A percentile compares a stretch with the other conserved stretches of the same genome.
Evolutionary conservation across 2,888 invertebrate species (phyloP).

Genomic region (Stegophylla sp.): DNA sequence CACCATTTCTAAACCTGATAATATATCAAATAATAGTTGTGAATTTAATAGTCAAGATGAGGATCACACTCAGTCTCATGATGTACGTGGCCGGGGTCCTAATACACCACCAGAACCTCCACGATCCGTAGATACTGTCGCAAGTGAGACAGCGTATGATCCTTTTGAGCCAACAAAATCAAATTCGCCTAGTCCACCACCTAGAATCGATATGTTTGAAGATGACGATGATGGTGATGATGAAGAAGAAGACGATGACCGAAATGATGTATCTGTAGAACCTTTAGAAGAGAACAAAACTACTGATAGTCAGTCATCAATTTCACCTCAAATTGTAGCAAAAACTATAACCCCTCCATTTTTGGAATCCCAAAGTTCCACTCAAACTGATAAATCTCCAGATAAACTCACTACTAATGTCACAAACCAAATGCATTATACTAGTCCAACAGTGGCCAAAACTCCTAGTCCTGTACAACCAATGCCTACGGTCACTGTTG

Average conservation of each 20-base stretch:
- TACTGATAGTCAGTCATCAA: constrained; percentile 26
- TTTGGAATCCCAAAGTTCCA: constrained; percentile 43
- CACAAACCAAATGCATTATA: constrained; percentile 7
- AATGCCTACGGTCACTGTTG: neutral
- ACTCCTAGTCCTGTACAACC: constrained; percentile 51
- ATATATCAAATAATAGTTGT: constrained; percentile 42
- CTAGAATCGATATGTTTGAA: constrained; percentile 60
- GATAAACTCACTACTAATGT: constrained; percentile 23
- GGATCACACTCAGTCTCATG: constrained; percentile 36
- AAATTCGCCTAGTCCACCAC: constrained; percentile 68
- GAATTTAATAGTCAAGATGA: constrained; percentile 50
- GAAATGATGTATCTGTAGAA: constrained; percentile 44
- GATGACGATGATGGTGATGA: constrained; percentile 50
- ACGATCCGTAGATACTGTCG: constrained; percentile 62
- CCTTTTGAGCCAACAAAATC: constrained; percentile 91
- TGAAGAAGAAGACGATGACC: neutral
- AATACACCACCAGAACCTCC: constrained; percentile 77
- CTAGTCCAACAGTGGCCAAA: constrained; percentile 44
- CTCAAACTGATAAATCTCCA: constrained; percentile 49
- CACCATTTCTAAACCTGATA: constrained; percentile 69
- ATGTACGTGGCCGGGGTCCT: constrained; percentile 68
- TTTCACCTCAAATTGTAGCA: constrained; percentile 31
- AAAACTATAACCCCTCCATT: constrained; percentile 42
- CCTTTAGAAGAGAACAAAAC: constrained; percentile 53
- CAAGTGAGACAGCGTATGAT: constrained; percentile 78